Evolutionary conservation across 2,888 invertebrate genomes (phyloP).

Genomic region (Osmoderma eremita): DNA sequence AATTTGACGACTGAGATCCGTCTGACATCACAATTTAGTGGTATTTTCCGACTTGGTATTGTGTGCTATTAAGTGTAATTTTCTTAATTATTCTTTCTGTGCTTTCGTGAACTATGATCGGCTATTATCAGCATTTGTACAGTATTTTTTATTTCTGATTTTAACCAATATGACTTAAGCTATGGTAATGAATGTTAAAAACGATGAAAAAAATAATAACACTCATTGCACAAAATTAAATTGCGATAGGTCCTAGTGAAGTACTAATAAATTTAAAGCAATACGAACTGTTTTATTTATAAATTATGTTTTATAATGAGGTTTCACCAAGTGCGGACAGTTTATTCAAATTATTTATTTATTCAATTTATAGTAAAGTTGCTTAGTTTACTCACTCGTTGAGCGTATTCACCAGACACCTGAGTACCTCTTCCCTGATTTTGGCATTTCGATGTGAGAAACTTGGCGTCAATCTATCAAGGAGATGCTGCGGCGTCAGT

Average conservation of each 20-base stretch:
- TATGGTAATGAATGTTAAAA: too few species aligned
- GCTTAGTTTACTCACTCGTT: slow-evolving; percentile 74
- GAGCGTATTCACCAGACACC: slow-evolving; percentile 82
- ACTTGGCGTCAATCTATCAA: slow-evolving; percentile 76
- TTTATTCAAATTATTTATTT: too few species aligned
- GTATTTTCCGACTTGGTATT: too few species aligned
- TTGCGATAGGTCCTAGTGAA: neutral
- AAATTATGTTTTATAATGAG: neutral
- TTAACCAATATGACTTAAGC: too few species aligned
- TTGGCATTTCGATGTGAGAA: slow-evolving; percentile 92
- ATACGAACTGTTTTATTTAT: slow-evolving; percentile 3
- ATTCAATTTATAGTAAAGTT: neutral
- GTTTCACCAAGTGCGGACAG: too few species aligned
- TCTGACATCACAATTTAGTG: too few species aligned
- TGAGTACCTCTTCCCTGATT: slow-evolving; percentile 88
- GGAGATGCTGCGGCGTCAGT: slow-evolving; percentile 73
- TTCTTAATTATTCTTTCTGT: too few species aligned
- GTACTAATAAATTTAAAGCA: neutral
- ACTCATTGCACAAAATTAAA: neutral
- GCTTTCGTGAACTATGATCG: too few species aligned
- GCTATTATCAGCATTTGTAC: too few species aligned
- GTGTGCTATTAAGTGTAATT: too few species aligned
- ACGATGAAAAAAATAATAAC: neutral
- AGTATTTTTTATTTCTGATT: too few species aligned
- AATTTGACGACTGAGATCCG: too few species aligned